Evolutionary conservation across 1,140 invertebrate species (phyloP).

Genomic region (Caenorhabditis inopinata): DNA sequence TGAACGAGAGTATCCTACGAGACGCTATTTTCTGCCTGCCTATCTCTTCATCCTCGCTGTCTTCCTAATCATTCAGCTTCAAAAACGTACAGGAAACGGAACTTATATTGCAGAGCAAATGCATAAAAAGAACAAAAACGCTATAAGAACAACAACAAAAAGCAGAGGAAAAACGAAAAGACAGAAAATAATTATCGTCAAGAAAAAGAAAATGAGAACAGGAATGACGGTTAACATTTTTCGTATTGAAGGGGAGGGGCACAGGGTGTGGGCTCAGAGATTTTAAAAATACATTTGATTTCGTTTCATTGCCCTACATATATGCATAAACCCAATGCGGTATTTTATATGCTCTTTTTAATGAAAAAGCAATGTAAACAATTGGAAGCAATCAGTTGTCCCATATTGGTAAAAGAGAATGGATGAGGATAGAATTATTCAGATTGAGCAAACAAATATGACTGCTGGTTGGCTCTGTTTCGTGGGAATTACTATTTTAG

Average conservation of each 20-base stretch:
- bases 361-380: constrained; percentile 12
- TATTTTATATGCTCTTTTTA: too few species aligned
- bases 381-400: constrained; percentile 25
- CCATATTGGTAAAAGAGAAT: background rate
- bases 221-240: background rate
- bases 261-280: background rate
- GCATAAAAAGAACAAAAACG: background rate
- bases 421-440: background rate
- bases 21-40: background rate
- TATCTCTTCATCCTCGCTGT: background rate
- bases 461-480: background rate
- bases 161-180: background rate
- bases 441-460: constrained; percentile 25
- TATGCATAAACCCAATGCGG: too few species aligned
- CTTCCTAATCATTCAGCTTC: background rate
- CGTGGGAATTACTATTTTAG: constrained; percentile 10
- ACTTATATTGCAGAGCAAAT: background rate
- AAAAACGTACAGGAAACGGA: background rate
- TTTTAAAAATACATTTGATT: background rate
- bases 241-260: too few species aligned
- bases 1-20: background rate
- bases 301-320: background rate
- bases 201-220: background rate
- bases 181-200: constrained; percentile 3
- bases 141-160: background rate